Percentiles rank a stretch among this genome's conserved stretches.
Conservation (phyloP, 2,888 invertebrate genomes). For the Heteromyza rotundicornis region DNA sequence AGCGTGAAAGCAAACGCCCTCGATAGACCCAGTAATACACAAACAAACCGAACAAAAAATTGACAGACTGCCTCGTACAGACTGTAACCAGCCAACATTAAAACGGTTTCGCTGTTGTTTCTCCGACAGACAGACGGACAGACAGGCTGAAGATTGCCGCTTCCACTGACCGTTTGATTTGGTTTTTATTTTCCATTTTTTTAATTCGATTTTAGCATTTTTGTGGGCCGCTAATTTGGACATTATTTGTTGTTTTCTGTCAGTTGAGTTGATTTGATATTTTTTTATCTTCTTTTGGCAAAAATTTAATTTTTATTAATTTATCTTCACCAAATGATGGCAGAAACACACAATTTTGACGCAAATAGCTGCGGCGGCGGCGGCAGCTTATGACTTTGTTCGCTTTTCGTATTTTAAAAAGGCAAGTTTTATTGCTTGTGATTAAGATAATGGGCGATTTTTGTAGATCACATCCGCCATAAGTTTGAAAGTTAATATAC, state of each 20-base stretch:
- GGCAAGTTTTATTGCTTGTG: conserved; percentile 3
- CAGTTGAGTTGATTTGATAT: no score
- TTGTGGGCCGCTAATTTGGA: conserved; percentile 13
- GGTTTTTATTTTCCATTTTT: background rate
- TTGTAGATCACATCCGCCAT: background rate
- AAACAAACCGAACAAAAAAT: background rate
- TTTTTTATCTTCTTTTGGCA: background rate
- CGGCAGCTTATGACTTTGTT: no score
- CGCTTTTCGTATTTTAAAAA: no score
- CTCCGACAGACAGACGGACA: background rate
- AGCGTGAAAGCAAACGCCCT: conserved; percentile 6
- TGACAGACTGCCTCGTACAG: background rate
- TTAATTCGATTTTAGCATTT: background rate
- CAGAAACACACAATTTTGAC: background rate
- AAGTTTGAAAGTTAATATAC: no score
- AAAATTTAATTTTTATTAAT: no score
- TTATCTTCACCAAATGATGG: background rate
- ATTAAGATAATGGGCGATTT: conserved; percentile 13
- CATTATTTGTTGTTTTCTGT: background rate
- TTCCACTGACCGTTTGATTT: background rate
- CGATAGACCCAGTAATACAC: background rate
- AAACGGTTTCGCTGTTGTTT: background rate
- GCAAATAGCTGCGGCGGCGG: no score
- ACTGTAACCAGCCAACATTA: background rate
- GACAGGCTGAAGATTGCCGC: background rate